Base-by-base conservation (phyloP, 1,140 invertebrate species). In the Trachymyrmex cornetzi region DNA sequence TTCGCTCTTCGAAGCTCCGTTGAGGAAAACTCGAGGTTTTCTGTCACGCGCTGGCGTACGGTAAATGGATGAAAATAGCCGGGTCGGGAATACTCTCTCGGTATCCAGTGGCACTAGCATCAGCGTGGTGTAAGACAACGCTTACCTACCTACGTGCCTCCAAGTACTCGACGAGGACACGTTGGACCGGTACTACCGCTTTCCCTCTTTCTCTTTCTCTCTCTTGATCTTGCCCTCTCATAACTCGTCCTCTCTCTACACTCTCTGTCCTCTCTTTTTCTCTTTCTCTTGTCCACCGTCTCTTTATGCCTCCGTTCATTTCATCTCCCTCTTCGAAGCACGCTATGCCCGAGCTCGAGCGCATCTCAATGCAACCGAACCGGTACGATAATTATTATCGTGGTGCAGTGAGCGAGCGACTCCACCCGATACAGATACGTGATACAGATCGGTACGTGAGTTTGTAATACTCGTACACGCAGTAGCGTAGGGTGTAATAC, bases 151-250 rank as follows among this genome's bases (percentile, higher is more conserved):
- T 90, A 90, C 86, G 89, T 90, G 89, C 79, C 77, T 34, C 74
- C 19, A 90, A 90, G 86, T 90, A 64, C 89, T 88, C 75, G 81
- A 48, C 85, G 89, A 88, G 77, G 89, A 90, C 89, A 90, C 55
- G 89, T 82, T 88, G 90, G 86, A 90, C 89, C 89, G 89, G 89
- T 90, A 90, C 81, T 88, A 88, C 89, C 71, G 87, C 89, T 90
- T 90, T 90, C 84, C 44, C 71, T 81, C 69, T 30, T 22, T 72
- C 34, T 66, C 30, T 22, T 0, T 74, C 19, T 55, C 30, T 74
- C 48, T 24, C 9, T 84, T 5, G 14, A 59, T 77, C 55, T 22
- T 77, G 71, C 22, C n/a, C 72, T 84, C 80, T 63, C 75, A 75
- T 24, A 24, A 30, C 19, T 77, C 53, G 44, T 3, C 71, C 30